These are phyloP conservation scores for Charadrius vociferus DNA, from an alignment of 2,113 vertebrate species.

Conservation along the genomic window DNA sequence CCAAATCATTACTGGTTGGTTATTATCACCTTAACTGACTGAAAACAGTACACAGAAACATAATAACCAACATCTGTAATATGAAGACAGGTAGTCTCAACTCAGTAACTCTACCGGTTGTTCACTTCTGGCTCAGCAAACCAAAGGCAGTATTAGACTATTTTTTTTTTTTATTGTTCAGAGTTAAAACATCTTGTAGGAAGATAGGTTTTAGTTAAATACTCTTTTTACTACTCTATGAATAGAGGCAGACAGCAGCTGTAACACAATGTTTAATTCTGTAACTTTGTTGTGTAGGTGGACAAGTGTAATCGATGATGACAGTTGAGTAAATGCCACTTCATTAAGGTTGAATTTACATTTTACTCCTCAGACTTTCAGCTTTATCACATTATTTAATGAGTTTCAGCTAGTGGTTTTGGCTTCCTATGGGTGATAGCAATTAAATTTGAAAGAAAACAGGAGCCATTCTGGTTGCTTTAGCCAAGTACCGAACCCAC, in stretches of 20 bases:
- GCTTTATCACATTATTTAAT: not conserved
- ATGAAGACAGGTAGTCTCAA: not conserved
- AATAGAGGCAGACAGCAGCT: not conserved
- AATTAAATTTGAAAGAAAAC: not conserved
- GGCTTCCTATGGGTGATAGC: not conserved
- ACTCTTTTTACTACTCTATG: not conserved
- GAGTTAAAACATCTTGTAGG: not conserved
- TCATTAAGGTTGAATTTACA: conserved; percentile 8
- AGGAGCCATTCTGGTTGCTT: not conserved
- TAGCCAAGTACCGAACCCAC: not conserved
- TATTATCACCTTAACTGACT: not conserved
- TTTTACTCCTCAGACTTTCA: conserved; percentile 1
- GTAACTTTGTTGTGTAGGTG: not conserved
- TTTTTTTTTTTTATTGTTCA: not conserved
- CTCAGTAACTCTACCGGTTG: not conserved
- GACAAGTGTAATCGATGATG: not conserved
- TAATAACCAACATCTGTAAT: not conserved
- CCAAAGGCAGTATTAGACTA: not conserved
- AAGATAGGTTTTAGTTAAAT: not conserved
- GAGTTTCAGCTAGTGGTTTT: not conserved
- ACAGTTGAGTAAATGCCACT: not conserved
- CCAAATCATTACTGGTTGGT: not conserved
- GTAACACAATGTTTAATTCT: not conserved
- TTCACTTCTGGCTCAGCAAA: not conserved
- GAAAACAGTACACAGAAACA: not conserved